Percentiles rank a stretch among this genome's conserved stretches.
These are phyloP conservation scores for Mythimna lalbum DNA, from an alignment of 2,888 invertebrate genomes.

Conservation along the genomic window DNA sequence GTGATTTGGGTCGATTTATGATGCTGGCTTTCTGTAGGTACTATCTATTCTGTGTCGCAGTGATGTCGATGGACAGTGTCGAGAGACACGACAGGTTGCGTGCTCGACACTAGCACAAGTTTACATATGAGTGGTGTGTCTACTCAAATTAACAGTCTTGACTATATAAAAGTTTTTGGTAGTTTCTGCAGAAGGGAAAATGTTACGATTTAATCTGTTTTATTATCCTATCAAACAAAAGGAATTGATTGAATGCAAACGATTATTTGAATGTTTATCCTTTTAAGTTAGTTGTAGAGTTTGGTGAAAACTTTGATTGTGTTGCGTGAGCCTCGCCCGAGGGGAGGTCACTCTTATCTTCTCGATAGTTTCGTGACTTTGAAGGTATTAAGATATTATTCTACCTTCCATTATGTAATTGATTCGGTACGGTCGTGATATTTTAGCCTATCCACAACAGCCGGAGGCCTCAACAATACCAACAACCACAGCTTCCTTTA, in stretches of 20 bases:
- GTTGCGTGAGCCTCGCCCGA: neutral
- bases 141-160: constrained; percentile 48
- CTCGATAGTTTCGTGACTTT: neutral
- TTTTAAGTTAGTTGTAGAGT: neutral
- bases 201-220: constrained; percentile 16
- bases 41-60: neutral
- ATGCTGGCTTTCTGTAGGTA: neutral
- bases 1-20: too few species aligned
- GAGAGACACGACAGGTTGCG: constrained; percentile 58
- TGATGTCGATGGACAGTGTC: constrained; percentile 32
- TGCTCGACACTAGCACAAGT: constrained; percentile 34
- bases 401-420: constrained; percentile 9
- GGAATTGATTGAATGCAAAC: constrained; percentile 3
- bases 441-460: constrained; percentile 1
- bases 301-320: constrained; percentile 12
- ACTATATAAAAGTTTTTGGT: constrained; percentile 53
- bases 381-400: constrained; percentile 1
- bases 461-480: constrained; percentile 8
- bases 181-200: constrained; percentile 16
- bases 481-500: constrained; percentile 43
- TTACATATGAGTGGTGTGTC: constrained; percentile 25
- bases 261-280: neutral
- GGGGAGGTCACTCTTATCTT: neutral
- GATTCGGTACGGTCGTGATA: neutral
- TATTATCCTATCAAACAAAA: constrained; percentile 6